Evolutionary conservation across 1,140 invertebrate genomes (phyloP), one percentile per base, ranked within the genome.

Genomic region (Tetramorium parvispinum): DNA sequence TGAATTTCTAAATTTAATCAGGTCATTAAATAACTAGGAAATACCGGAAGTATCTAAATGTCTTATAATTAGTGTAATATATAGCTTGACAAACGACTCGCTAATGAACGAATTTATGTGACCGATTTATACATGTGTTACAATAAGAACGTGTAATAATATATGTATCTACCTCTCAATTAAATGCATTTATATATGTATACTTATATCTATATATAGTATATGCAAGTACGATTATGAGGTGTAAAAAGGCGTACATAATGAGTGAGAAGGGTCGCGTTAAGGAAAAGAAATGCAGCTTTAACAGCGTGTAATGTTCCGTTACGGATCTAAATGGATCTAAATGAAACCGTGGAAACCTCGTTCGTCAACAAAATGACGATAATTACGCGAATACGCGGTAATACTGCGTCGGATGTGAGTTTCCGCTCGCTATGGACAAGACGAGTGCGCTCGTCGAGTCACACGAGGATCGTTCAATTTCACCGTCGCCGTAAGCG

Each of bases 361-460:
- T 70, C 53, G 66, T 73, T 73, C 66, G 66, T 71, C 66, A 57
- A 82, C 66, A 32, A 73, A 79, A 82, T 46, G 11, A 82, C 32
- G 78, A 82, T 82, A 82, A 73, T 82, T 73, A 73, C 51, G 51
- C 78, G 78, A 82, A 37, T 57, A 43, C 63, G 40, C 40, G 49
- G 16, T 70, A 71, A 82, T 32, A 46, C 24, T 68, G 51, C 43
- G 27, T 71, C 78, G 78, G 78, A 82, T 70, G 66, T 82, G 49
- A 57, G 18, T 82, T 82, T 82, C 66, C 77, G 77, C 13, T 79
- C 70, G 13, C 32, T 49, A 10, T 1, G 49, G 65, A n/a, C 18
- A 6, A 21, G 13, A 21, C 66, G 11, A 57, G 11, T 6, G n/a
- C 24, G 63, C 24, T 51, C 46, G 46, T 21, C 18, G 59, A 49